Percentiles rank a stretch among this genome's conserved stretches.
Evolutionary conservation across 1,140 invertebrate genomes (phyloP).

Genomic region (Zaprionus nigranus): DNA sequence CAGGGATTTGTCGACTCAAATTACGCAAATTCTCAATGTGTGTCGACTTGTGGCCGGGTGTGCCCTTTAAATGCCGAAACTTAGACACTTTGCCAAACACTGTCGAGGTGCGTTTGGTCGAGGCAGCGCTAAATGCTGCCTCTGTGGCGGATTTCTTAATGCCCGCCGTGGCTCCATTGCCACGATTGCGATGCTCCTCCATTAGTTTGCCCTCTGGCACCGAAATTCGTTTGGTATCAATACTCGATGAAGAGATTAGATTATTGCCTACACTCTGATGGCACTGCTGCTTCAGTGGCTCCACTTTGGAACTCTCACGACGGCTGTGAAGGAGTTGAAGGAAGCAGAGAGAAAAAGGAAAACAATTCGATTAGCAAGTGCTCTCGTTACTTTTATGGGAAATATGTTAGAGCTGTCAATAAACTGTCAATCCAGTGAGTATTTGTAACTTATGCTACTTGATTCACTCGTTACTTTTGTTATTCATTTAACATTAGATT

Average conservation of each 20-base stretch:
- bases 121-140: conserved; percentile 85
- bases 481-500: no score
- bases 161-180: conserved; percentile 52
- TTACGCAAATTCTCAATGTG: conserved; percentile 97
- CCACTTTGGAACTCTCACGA: conserved; percentile 75
- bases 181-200: conserved; percentile 67
- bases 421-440: no score
- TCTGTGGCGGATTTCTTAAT: conserved; percentile 85
- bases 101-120: conserved; percentile 92
- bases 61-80: conserved; percentile 96
- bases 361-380: not conserved
- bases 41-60: conserved; percentile 93
- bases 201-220: conserved; percentile 77
- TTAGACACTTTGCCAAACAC: conserved; percentile 96
- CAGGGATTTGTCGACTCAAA: conserved; percentile 94
- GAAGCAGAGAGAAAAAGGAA: not conserved
- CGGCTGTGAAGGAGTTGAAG: no score
- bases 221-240: conserved; percentile 76
- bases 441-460: not conserved
- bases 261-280: conserved; percentile 47
- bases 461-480: not conserved
- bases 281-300: conserved; percentile 67
- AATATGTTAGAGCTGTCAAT: not conserved
- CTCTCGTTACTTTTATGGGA: no score
- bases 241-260: conserved; percentile 17